These are phyloP conservation scores for Galago senegalensis DNA, from an alignment of 2,797 vertebrate species.

Conservation along the genomic window DNA sequence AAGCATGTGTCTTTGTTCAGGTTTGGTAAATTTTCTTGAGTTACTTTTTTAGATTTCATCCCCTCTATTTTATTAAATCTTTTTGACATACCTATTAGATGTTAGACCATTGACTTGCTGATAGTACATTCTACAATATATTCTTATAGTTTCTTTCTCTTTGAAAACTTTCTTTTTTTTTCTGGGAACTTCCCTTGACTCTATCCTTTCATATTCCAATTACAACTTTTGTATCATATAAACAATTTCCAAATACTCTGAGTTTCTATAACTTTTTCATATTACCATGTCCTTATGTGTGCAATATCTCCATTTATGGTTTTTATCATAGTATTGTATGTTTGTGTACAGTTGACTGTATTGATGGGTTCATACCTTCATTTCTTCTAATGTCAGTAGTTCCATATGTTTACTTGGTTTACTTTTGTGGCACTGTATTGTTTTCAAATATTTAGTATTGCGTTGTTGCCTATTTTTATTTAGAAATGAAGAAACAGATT, in stretches of 20 bases:
- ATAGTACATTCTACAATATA: neutral
- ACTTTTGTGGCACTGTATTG: neutral
- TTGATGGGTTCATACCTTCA: neutral
- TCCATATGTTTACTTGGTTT: neutral
- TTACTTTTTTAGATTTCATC: neutral
- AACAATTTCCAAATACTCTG: constrained; percentile 3
- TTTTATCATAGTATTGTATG: neutral
- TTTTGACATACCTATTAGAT: neutral
- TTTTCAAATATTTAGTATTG: neutral
- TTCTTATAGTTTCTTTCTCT: neutral
- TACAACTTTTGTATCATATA: neutral
- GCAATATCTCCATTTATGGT: neutral
- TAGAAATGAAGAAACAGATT: neutral
- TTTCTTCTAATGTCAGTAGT: neutral
- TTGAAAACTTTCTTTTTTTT: constrained; percentile 5
- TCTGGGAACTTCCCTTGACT: neutral
- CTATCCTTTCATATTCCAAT: neutral
- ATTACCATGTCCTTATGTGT: neutral
- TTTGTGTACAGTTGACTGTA: neutral
- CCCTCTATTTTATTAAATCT: neutral
- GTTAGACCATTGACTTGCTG: neutral
- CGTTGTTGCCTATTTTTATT: neutral
- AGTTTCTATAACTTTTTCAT: neutral
- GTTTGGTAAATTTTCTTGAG: neutral
- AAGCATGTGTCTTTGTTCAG: neutral